A percentile compares a stretch with the other conserved stretches of the same genome.
Evolutionary conservation across 2,888 invertebrate genomes (phyloP).

Genomic region (Darwinula stevensoni): DNA sequence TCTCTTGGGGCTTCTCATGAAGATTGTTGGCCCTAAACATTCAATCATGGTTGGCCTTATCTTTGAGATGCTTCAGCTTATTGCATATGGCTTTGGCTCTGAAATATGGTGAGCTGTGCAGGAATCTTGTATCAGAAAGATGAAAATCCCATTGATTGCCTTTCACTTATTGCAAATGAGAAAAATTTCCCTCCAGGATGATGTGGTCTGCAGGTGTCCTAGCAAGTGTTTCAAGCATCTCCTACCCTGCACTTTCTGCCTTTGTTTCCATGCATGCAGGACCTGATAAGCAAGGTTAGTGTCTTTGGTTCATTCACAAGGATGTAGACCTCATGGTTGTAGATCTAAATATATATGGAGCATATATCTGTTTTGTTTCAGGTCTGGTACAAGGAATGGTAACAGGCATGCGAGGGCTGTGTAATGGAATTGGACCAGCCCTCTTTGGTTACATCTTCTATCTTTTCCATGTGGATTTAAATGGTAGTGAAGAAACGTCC

Average conservation of each 20-base stretch:
- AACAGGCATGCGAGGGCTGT: constrained; percentile 89
- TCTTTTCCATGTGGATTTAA: constrained; percentile 88
- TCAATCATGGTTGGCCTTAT: constrained; percentile 87
- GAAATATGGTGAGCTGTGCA: constrained; percentile 48
- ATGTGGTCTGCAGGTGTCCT: constrained; percentile 97
- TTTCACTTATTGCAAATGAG: too few relatives aligned
- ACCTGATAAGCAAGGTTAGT: constrained; percentile 70
- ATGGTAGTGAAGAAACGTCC: constrained; percentile 26
- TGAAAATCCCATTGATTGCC: constrained; percentile 3
- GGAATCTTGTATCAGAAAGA: too few relatives aligned
- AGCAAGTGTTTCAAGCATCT: constrained; percentile 81
- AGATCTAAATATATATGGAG: too few relatives aligned
- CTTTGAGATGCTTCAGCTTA: constrained; percentile 84
- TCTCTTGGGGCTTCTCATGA: constrained; percentile 42
- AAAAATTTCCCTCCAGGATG: too few relatives aligned
- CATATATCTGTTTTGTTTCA: too few relatives aligned
- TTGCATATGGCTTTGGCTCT: constrained; percentile 92
- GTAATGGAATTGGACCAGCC: constrained; percentile 92
- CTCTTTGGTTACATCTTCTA: constrained; percentile 97
- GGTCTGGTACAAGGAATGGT: constrained; percentile 87
- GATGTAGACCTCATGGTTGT: too few relatives aligned
- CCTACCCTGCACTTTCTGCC: constrained; percentile 94
- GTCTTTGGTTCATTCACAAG: too few relatives aligned
- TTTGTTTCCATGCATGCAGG: constrained; percentile 93
- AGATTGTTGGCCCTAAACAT: constrained; percentile 69